Evolutionary conservation across 2,797 vertebrate species (phyloP).

Genomic region (Brachyalestes nurse): DNA sequence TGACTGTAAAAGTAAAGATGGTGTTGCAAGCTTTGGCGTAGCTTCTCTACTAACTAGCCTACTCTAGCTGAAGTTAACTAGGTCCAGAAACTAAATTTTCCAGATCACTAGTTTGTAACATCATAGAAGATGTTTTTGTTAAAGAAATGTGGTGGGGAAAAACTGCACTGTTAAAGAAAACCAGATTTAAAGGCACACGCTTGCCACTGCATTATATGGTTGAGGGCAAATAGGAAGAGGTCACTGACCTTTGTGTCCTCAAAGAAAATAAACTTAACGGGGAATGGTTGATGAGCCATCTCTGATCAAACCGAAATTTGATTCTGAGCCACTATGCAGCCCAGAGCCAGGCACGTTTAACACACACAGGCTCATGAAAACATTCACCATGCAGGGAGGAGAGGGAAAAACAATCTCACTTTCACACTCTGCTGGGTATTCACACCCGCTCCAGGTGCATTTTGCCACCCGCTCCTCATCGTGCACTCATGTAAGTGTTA

Average conservation of each 20-base stretch:
- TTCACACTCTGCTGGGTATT: slow-evolving; percentile 62
- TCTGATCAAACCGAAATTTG: slow-evolving; percentile 29
- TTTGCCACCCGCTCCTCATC: slow-evolving; percentile 59
- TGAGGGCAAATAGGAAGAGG: background rate
- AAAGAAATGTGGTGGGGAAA: too few relatives aligned
- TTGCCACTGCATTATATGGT: background rate
- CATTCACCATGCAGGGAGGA: slow-evolving; percentile 35
- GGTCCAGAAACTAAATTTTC: too few relatives aligned
- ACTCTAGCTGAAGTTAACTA: too few relatives aligned
- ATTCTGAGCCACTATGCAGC: slow-evolving; percentile 31
- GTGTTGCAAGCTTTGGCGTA: too few relatives aligned
- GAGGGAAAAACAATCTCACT: slow-evolving; percentile 34
- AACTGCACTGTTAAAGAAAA: background rate
- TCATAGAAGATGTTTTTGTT: too few relatives aligned
- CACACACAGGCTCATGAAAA: slow-evolving; percentile 51
- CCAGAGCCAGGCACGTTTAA: slow-evolving; percentile 40
- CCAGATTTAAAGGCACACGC: background rate
- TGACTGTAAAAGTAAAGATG: too few relatives aligned
- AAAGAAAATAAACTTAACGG: background rate
- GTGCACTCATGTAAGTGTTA: slow-evolving; percentile 61
- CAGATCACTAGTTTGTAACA: too few relatives aligned
- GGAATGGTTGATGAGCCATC: background rate
- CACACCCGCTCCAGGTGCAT: slow-evolving; percentile 60
- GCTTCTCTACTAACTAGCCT: too few relatives aligned
- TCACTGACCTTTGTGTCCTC: slow-evolving; percentile 14